A percentile compares a stretch with the other conserved stretches of the same genome.
phyloP scores from a whole-genome alignment of 2,113 vertebrate species.

The Semicossyphus pulcher region DNA sequence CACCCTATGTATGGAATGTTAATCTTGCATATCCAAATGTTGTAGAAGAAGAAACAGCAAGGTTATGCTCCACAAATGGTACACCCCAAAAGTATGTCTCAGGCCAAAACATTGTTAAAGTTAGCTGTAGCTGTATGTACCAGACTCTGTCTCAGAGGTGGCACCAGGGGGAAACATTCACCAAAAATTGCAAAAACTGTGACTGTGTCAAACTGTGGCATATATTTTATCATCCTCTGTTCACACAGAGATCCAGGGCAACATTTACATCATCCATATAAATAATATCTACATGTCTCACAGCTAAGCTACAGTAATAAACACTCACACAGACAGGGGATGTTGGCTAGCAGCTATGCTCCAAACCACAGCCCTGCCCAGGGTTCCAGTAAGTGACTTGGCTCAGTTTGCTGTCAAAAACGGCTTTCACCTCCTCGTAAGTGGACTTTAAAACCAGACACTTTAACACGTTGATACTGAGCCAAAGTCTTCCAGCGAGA shows the following conservation, averaged over 20 bases:
- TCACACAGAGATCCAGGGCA: neutral
- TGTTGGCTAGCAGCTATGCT: conserved; percentile 13
- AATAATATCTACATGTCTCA: neutral
- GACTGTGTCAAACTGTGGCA: neutral
- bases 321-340: neutral
- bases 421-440: neutral
- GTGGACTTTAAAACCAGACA: neutral
- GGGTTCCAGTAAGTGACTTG: conserved; percentile 51
- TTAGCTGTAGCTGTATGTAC: too few species aligned
- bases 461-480: neutral
- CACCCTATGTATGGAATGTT: too few species aligned
- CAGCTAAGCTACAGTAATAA: neutral
- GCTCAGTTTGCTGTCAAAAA: conserved; percentile 35
- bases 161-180: too few species aligned
- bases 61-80: too few species aligned
- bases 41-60: too few species aligned
- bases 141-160: too few species aligned
- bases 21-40: too few species aligned
- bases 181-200: too few species aligned
- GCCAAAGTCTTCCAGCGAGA: neutral
- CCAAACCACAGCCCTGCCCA: conserved; percentile 45
- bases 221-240: neutral
- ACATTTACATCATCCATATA: neutral
- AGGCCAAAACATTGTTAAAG: too few species aligned
- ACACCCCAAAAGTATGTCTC: too few species aligned